Evolutionary conservation across 2,797 vertebrate species (phyloP).

Genomic region (Tachyglossus aculeatus): DNA sequence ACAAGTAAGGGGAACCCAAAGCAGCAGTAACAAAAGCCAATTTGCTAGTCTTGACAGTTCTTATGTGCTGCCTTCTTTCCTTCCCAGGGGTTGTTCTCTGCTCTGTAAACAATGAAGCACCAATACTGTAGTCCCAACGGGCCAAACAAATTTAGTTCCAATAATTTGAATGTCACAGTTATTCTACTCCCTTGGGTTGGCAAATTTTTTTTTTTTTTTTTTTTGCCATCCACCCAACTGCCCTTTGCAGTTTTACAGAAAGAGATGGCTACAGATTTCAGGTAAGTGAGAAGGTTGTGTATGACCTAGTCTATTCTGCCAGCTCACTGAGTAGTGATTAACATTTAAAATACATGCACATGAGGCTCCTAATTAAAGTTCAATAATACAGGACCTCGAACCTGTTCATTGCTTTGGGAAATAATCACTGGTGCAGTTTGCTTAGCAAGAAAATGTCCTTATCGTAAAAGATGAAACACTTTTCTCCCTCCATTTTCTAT

Average conservation of each 20-base stretch:
- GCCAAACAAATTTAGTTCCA: too few species aligned
- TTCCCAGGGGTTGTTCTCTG: too few species aligned
- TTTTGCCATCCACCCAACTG: background rate
- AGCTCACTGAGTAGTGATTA: slow-evolving; percentile 60
- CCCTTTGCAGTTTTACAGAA: background rate
- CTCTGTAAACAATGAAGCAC: too few species aligned
- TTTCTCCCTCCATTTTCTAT: slow-evolving; percentile 10
- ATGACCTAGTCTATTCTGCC: slow-evolving; percentile 49
- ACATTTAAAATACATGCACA: slow-evolving; percentile 72
- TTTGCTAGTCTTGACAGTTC: background rate
- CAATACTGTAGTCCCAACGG: too few species aligned
- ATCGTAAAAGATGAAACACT: slow-evolving; percentile 55
- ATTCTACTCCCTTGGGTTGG: too few species aligned
- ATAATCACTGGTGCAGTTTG: slow-evolving; percentile 58
- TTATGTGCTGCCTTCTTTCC: background rate
- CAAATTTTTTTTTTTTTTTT: too few species aligned
- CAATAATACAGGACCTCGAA: slow-evolving; percentile 69
- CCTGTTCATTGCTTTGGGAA: slow-evolving; percentile 66
- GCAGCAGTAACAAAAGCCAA: background rate
- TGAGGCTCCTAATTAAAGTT: slow-evolving; percentile 69
- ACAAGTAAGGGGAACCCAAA: slow-evolving; percentile 1
- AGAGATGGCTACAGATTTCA: slow-evolving; percentile 8
- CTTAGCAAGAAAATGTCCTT: slow-evolving; percentile 59
- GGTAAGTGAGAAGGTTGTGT: slow-evolving; percentile 33
- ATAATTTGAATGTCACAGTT: too few species aligned